Conservation (phyloP, 2,797 vertebrate genomes). For the Cheirogaleus major region DNA sequence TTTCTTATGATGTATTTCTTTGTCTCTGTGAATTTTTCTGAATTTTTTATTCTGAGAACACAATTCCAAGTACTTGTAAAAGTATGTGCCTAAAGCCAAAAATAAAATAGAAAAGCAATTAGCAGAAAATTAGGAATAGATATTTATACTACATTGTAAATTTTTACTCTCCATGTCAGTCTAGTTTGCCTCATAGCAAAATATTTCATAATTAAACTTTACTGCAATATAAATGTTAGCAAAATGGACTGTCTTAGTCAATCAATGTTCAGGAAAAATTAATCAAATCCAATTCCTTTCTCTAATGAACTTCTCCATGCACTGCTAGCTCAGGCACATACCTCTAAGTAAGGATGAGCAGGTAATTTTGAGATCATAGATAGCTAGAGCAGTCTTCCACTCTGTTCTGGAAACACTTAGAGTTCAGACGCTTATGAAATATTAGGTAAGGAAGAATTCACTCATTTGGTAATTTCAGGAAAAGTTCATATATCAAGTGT, state of each 20-base stretch:
- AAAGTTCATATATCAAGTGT: not conserved
- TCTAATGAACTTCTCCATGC: constrained; percentile 73
- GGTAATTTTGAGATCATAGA: not conserved
- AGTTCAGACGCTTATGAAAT: not conserved
- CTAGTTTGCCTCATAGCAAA: constrained; percentile 73
- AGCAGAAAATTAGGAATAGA: constrained; percentile 69
- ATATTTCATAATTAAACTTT: constrained; percentile 78
- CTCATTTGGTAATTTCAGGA: not conserved
- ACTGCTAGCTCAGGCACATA: not conserved
- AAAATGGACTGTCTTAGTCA: constrained; percentile 82
- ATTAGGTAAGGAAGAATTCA: not conserved
- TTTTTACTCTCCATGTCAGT: constrained; percentile 76
- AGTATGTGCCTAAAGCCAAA: not conserved
- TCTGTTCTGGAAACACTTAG: not conserved
- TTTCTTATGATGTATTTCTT: not conserved
- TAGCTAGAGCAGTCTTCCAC: not conserved
- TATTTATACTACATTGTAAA: constrained; percentile 63
- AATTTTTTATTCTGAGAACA: not conserved
- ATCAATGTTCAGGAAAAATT: constrained; percentile 79
- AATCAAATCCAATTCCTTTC: constrained; percentile 76
- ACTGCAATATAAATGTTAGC: constrained; percentile 75
- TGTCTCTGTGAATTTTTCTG: not conserved
- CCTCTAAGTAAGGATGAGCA: not conserved
- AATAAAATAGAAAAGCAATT: constrained; percentile 69
- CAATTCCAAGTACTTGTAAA: not conserved